Conservation (phyloP, 2,888 invertebrate genomes). For the Epinotia demarniana region DNA sequence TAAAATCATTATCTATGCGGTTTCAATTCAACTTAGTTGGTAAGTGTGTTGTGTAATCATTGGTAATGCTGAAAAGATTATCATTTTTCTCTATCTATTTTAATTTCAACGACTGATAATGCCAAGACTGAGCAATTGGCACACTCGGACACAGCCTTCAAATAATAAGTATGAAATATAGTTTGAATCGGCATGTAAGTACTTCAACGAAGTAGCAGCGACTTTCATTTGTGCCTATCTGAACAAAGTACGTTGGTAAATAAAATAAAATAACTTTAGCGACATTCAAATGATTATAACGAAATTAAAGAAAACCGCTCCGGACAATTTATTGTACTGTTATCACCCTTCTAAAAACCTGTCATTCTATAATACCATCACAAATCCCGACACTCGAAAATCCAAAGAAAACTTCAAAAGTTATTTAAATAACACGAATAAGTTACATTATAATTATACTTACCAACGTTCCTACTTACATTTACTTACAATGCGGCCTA, state of each 20-base stretch:
- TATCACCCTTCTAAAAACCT: conserved; percentile 13
- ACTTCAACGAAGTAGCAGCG: no score
- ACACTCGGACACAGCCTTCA: no score
- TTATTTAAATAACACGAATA: conserved; percentile 37
- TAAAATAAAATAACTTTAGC: not conserved
- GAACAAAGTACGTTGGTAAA: not conserved
- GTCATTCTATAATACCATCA: conserved; percentile 32
- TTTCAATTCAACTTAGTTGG: no score
- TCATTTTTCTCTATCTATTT: not conserved
- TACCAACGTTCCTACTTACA: conserved; percentile 36
- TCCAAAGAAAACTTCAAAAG: conserved; percentile 14
- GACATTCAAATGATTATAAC: not conserved
- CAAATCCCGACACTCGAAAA: conserved; percentile 22
- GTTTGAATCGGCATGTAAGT: no score
- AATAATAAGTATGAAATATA: no score
- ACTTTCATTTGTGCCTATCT: not conserved
- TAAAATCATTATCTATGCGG: no score
- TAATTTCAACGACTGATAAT: not conserved
- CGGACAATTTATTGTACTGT: not conserved
- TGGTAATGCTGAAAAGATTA: not conserved
- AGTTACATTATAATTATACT: conserved; percentile 44
- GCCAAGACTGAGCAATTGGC: not conserved
- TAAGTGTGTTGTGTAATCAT: no score
- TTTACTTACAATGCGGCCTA: conserved; percentile 43
- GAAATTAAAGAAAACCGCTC: not conserved